Evolutionary conservation across 1,140 invertebrate genomes (phyloP), one percentile per base, ranked within the genome.

Genomic region (Anastrepha ludens): DNA sequence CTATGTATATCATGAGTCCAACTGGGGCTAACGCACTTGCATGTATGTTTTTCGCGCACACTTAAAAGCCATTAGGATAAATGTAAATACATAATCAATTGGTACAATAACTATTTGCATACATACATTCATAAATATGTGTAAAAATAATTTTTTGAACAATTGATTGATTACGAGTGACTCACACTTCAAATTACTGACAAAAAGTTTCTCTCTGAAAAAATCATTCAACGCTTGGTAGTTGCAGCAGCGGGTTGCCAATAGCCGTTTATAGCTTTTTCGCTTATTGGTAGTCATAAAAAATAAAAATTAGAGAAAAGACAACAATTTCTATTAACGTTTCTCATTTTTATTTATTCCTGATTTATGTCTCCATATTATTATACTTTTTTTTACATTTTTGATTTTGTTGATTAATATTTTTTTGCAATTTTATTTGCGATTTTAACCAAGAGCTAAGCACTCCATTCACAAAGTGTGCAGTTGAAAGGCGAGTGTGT

Each of bases 401-500:
- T 6, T 65, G 1, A 44, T 44, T 47, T 74, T 55, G 13, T 44
- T 41, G 5, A 41, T 44, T 41, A 15, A 3, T 15, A 17, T 15
- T 44, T 74, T 74, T 44, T 44, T 74, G 15, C 13, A 7, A 74
- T 47, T 74, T 74, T 44, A 3, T 44, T 8, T 74, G 41, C 15
- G 3, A 41, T 70, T 70, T 41, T 17, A 47, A 17, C 41, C 41
- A 74, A 17, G 13, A 44, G 17, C 67, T 44, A 15, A 0, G 39
- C 3, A n/a, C 41, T 74, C 17, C 67, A 74, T 74, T 74, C 13
- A 47, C 41, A 17, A 47, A 62, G 9, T 47, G 11, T 74, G 39
- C 2, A 13, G 15, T n/a, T 62, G 67, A 39, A 47, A 74, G 39
- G 67, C 41, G 67, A 74, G 44, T 74, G 67, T 74, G 67, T 74